These are phyloP conservation scores for Protodeltote pygarga DNA, from an alignment of 2,888 invertebrate species.

Conservation along the genomic window DNA sequence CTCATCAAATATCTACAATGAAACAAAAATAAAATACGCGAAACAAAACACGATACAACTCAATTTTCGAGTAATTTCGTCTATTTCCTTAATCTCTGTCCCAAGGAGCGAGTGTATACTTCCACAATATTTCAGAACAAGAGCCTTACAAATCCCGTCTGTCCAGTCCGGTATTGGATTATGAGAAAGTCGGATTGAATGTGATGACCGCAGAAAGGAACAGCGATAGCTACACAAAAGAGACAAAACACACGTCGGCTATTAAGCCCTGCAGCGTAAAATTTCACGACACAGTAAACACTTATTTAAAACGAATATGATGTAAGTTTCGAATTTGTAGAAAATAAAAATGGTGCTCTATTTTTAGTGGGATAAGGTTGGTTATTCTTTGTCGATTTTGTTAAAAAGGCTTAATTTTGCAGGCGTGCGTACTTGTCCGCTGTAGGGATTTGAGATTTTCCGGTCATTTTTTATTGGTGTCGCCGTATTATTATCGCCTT, in stretches of 20 bases:
- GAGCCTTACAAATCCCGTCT: slow-evolving; percentile 70
- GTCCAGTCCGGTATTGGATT: slow-evolving; percentile 76
- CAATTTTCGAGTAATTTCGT: slow-evolving; percentile 56
- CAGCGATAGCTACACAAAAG: slow-evolving; percentile 42
- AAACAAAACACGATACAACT: slow-evolving; percentile 23
- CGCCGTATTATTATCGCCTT: slow-evolving; percentile 76
- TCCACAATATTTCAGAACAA: slow-evolving; percentile 63
- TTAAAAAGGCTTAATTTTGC: slow-evolving; percentile 81
- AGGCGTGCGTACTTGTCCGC: slow-evolving; percentile 83
- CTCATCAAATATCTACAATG: too few relatives aligned
- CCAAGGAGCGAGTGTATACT: slow-evolving; percentile 66
- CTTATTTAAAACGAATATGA: slow-evolving; percentile 63
- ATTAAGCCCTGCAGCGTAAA: slow-evolving; percentile 78
- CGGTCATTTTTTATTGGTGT: slow-evolving; percentile 79
- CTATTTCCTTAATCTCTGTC: slow-evolving; percentile 67
- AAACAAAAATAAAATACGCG: slow-evolving; percentile 1
- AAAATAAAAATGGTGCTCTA: slow-evolving; percentile 42
- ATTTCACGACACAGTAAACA: slow-evolving; percentile 80
- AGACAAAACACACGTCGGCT: slow-evolving; percentile 57
- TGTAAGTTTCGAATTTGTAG: slow-evolving; percentile 39
- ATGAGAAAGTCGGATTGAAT: slow-evolving; percentile 73
- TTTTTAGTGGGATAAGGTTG: slow-evolving; percentile 11
- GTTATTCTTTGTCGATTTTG: slow-evolving; percentile 36
- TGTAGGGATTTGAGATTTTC: slow-evolving; percentile 80
- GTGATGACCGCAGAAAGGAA: slow-evolving; percentile 65